These are phyloP conservation scores for Hirtodrosophila alboralis DNA, from an alignment of 2,888 invertebrate genomes.

Conservation along the genomic window DNA sequence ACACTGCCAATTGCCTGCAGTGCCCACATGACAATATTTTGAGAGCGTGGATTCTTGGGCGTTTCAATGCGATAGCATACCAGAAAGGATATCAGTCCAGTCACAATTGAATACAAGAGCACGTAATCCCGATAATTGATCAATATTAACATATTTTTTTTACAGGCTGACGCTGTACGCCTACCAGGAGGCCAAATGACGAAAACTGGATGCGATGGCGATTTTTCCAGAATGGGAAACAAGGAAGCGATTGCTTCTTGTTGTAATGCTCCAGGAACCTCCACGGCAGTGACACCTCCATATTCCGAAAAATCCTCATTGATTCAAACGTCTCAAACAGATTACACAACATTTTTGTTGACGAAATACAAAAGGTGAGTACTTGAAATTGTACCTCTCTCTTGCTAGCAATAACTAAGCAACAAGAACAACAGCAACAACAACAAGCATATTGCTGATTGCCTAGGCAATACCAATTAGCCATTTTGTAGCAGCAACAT, in stretches of 20 bases:
- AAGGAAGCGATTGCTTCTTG: constrained; percentile 89
- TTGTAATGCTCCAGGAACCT: constrained; percentile 88
- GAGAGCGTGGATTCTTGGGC: constrained; percentile 91
- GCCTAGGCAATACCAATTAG: constrained; percentile 73
- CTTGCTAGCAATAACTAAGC: constrained; percentile 36
- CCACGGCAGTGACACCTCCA: constrained; percentile 87
- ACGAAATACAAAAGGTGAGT: constrained; percentile 25
- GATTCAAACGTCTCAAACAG: constrained; percentile 89
- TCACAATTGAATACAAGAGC: constrained; percentile 89
- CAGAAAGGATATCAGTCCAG: constrained; percentile 91
- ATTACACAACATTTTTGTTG: constrained; percentile 70
- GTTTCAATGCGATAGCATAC: constrained; percentile 96
- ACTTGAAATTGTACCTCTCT: constrained; percentile 43
- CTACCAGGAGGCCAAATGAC: constrained; percentile 92
- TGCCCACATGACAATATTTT: constrained; percentile 95
- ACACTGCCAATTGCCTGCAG: constrained; percentile 90
- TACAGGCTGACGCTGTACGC: constrained; percentile 92
- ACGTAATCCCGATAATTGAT: constrained; percentile 90
- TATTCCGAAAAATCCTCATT: constrained; percentile 90
- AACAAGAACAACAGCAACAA: constrained; percentile 20
- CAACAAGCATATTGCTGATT: constrained; percentile 63
- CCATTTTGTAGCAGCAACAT: constrained; percentile 77
- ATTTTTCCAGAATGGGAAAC: constrained; percentile 88
- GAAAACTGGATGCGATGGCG: constrained; percentile 90
- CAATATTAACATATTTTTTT: constrained; percentile 90